phyloP scores from a whole-genome alignment of 2,113 vertebrate species.

The Scartelaos histophorus region DNA sequence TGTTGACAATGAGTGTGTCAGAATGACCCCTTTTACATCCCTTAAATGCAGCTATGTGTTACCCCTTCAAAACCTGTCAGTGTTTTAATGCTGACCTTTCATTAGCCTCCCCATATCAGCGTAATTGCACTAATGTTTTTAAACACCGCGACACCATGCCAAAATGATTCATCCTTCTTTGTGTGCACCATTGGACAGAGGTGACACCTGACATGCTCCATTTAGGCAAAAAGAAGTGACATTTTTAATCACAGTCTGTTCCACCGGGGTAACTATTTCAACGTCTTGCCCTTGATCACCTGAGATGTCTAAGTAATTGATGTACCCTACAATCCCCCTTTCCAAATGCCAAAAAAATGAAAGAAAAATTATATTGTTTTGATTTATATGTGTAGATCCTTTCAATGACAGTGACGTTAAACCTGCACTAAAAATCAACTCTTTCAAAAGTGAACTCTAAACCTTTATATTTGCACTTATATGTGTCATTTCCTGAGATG shows the following conservation, averaged over 20 bases:
- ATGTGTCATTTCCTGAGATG: too few relatives aligned
- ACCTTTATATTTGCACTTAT: too few relatives aligned
- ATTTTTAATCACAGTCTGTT: conserved; percentile 23
- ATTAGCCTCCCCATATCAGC: conserved; percentile 33
- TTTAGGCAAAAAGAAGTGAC: conserved; percentile 21
- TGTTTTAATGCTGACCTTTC: conserved; percentile 45
- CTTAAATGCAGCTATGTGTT: not conserved
- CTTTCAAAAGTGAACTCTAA: too few relatives aligned
- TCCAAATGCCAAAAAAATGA: not conserved
- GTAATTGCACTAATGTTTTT: conserved; percentile 42
- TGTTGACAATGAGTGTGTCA: conserved; percentile 1
- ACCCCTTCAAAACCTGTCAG: conserved; percentile 29
- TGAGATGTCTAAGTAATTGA: conserved; percentile 30
- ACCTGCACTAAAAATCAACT: too few relatives aligned
- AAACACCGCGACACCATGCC: conserved; percentile 37
- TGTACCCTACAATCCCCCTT: not conserved
- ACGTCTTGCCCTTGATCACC: conserved; percentile 9
- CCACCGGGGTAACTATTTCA: not conserved
- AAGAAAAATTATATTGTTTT: too few relatives aligned
- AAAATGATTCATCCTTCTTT: conserved; percentile 31
- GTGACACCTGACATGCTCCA: conserved; percentile 28
- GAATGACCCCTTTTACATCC: conserved; percentile 10
- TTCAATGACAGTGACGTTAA: too few relatives aligned
- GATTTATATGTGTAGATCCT: too few relatives aligned
- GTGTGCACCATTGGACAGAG: conserved; percentile 13